Conservation (phyloP, 2,888 invertebrate species). For the Tholera decimalis region DNA sequence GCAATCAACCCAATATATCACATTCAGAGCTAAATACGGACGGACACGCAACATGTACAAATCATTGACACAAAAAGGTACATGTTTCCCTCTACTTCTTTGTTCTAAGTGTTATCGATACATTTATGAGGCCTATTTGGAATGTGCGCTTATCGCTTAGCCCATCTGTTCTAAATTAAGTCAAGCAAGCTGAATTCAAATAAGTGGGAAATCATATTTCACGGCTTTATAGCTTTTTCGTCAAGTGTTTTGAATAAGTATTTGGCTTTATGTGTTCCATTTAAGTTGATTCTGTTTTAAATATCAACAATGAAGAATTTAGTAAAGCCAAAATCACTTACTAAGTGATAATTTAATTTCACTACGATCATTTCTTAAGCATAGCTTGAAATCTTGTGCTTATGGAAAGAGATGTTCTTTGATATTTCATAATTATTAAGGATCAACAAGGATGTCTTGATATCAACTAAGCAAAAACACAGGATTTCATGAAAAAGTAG, state of each 20-base stretch:
- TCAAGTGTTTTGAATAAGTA: constrained; percentile 20
- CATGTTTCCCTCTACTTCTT: constrained; percentile 40
- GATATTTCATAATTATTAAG: not conserved
- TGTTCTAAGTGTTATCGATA: constrained; percentile 56
- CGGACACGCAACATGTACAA: constrained; percentile 42
- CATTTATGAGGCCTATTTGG: constrained; percentile 55
- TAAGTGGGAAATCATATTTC: constrained; percentile 10
- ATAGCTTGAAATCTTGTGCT: constrained; percentile 15
- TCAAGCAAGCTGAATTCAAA: constrained; percentile 39
- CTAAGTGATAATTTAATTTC: not conserved
- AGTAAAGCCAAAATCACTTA: not conserved
- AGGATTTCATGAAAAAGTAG: too few species aligned
- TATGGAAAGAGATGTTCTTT: not conserved
- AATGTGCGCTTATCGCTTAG: constrained; percentile 60
- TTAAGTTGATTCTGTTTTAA: constrained; percentile 6
- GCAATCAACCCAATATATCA: constrained; percentile 46
- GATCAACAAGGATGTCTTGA: not conserved
- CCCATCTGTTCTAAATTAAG: constrained; percentile 64
- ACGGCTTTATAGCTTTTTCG: constrained; percentile 7
- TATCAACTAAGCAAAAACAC: not conserved
- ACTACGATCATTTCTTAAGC: not conserved
- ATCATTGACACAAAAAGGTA: constrained; percentile 35
- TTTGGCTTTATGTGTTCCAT: constrained; percentile 21
- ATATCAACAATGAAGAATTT: not conserved
- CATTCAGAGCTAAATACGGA: constrained; percentile 37